Conservation (phyloP, 37 sponge, comb jelly and placozoan species). For the Bolinopsis microptera region DNA sequence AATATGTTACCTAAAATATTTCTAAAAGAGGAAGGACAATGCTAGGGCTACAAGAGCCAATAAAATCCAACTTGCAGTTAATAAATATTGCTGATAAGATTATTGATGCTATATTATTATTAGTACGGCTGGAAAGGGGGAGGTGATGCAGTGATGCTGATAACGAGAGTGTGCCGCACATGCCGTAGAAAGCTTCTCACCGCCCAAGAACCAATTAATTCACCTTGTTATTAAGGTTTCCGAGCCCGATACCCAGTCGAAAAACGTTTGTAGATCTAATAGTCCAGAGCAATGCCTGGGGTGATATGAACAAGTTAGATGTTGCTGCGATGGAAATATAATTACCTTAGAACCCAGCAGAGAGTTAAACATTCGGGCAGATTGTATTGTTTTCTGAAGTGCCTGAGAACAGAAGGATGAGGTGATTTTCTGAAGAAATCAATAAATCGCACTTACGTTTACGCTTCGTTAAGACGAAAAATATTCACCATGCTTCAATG, state of each 20-base stretch:
- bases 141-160: too few species aligned
- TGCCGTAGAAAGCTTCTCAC: not conserved
- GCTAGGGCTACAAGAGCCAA: too few species aligned
- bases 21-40: too few species aligned
- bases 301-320: not conserved
- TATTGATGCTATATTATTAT: too few species aligned
- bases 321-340: not conserved
- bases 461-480: too few species aligned
- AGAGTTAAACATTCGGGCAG: slow-evolving; percentile 43
- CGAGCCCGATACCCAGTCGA: not conserved
- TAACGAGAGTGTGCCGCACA: too few species aligned
- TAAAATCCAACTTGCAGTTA: too few species aligned
- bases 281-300: not conserved
- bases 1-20: not conserved
- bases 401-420: slow-evolving; percentile 5
- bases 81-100: too few species aligned
- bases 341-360: slow-evolving; percentile 23
- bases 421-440: too few species aligned
- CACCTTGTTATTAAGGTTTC: not conserved
- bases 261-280: slow-evolving; percentile 19
- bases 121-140: too few species aligned
- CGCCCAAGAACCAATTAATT: not conserved
- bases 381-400: slow-evolving; percentile 59
- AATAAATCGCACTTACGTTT: too few species aligned
- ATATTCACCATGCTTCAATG: too few species aligned